These are phyloP conservation scores for Periparus ater DNA, from an alignment of 2,797 vertebrate species.

Conservation along the genomic window DNA sequence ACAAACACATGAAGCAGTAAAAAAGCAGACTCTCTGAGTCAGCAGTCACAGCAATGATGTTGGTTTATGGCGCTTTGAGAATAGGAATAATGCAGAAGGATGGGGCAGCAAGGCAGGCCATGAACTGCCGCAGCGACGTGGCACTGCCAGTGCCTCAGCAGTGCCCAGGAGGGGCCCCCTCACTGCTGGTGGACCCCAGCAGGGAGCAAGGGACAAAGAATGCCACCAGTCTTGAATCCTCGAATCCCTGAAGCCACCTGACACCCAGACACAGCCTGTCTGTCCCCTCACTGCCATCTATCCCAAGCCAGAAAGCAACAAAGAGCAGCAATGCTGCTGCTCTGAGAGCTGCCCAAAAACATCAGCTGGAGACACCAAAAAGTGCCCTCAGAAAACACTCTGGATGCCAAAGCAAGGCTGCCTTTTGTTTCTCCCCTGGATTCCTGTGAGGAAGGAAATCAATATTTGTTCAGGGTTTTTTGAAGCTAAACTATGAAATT, in stretches of 20 bases:
- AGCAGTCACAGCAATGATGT: not conserved
- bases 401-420: not conserved
- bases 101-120: rapidly evolving
- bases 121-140: not conserved
- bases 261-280: not conserved
- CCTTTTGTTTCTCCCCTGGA: not conserved
- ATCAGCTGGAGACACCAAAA: not conserved
- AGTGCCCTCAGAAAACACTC: not conserved
- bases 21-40: not conserved
- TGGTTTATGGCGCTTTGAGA: not conserved
- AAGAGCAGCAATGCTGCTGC: not conserved
- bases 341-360: not conserved
- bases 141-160: not conserved
- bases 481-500: not conserved
- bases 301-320: not conserved
- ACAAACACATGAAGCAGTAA: not conserved
- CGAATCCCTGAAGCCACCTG: not conserved
- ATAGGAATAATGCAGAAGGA: not conserved
- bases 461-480: not conserved
- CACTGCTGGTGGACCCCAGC: not conserved
- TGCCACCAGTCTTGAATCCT: not conserved
- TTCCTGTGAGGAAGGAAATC: not conserved
- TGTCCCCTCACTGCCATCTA: not conserved
- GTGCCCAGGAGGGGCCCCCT: not conserved
- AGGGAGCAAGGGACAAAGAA: not conserved